Conservation (phyloP, 2,888 invertebrate species). For the Pandemis corylana region DNA sequence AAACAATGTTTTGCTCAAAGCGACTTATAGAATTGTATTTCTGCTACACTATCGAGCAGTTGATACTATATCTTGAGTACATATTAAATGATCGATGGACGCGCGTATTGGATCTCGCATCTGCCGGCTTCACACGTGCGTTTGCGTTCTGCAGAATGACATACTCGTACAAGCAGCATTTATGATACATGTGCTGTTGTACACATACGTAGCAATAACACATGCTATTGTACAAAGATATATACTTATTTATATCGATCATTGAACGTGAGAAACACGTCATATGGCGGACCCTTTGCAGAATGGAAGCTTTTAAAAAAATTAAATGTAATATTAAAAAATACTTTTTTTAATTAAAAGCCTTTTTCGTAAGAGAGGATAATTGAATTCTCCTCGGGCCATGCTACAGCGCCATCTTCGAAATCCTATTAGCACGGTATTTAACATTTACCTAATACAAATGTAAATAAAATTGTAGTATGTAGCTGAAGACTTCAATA, state of each 20-base stretch:
- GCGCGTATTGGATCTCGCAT: background rate
- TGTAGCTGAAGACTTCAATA: too few species aligned
- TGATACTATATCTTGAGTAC: too few species aligned
- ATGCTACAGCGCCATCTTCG: too few species aligned
- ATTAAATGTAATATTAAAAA: background rate
- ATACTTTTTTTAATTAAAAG: background rate
- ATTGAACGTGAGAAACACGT: constrained; percentile 17
- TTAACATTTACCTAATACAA: too few species aligned
- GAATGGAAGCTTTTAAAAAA: background rate
- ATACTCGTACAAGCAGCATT: constrained; percentile 2
- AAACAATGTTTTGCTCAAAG: background rate
- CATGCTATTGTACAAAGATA: background rate
- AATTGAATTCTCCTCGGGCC: too few species aligned
- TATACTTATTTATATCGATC: constrained; percentile 13
- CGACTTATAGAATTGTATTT: too few species aligned
- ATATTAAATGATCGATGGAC: too few species aligned
- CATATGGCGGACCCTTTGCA: background rate
- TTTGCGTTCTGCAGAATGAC: background rate
- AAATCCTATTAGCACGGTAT: too few species aligned
- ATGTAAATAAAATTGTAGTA: too few species aligned
- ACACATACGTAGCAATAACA: background rate
- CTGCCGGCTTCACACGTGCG: constrained; percentile 26
- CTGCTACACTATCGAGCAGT: too few species aligned
- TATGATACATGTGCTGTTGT: constrained; percentile 23
- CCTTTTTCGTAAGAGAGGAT: background rate